A percentile compares a stretch with the other conserved stretches of the same genome.
Conservation (phyloP, 2,113 vertebrate genomes). For the Peucedramus taeniatus region DNA sequence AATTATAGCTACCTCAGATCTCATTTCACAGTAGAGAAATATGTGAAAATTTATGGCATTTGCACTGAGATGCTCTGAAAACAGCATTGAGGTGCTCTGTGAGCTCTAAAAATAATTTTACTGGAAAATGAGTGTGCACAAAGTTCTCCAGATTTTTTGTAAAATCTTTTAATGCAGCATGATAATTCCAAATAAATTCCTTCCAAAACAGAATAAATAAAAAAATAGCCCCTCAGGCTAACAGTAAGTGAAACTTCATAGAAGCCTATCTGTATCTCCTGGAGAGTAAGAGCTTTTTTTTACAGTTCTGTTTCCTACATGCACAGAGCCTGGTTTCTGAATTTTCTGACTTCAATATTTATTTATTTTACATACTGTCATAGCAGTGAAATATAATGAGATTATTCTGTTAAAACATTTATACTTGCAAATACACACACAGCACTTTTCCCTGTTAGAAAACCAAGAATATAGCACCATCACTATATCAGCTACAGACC, state of each 20-base stretch:
- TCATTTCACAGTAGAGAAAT: constrained; percentile 6
- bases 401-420: background rate
- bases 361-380: background rate
- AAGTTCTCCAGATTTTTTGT: background rate
- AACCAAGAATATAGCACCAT: background rate
- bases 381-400: background rate
- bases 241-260: constrained; percentile 16
- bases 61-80: background rate
- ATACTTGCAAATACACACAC: background rate
- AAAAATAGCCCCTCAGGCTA: background rate
- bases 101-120: constrained; percentile 42
- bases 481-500: background rate
- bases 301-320: background rate
- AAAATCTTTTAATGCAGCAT: background rate
- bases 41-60: background rate
- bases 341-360: background rate
- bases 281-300: background rate
- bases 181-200: background rate
- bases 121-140: constrained; percentile 4
- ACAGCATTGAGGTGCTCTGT: background rate
- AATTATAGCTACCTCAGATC: background rate
- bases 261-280: background rate
- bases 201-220: constrained; percentile 17
- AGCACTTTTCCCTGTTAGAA: background rate
- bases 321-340: background rate